These are phyloP conservation scores for Leptodactylus fuscus DNA, from an alignment of 2,113 vertebrate genomes.

Conservation along the genomic window DNA sequence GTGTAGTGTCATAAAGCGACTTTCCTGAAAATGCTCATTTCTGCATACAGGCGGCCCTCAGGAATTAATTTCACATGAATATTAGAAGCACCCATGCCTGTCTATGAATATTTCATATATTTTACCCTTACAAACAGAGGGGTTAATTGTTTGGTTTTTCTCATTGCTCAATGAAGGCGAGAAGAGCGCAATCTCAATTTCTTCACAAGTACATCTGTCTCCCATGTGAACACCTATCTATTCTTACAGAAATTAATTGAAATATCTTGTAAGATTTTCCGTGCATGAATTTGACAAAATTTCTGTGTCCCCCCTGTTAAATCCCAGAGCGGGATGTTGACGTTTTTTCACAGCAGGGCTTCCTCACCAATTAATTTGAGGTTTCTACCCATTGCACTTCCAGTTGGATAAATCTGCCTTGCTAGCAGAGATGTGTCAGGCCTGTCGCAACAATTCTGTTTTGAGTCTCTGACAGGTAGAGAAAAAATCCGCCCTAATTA, in stretches of 20 bases:
- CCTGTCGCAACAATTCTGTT: slow-evolving; percentile 54
- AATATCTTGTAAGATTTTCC: slow-evolving; percentile 57
- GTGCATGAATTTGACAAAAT: slow-evolving; percentile 58
- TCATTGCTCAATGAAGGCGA: slow-evolving; percentile 25
- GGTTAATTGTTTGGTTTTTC: slow-evolving; percentile 39
- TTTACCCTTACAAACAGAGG: slow-evolving; percentile 37
- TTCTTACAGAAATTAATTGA: slow-evolving; percentile 55
- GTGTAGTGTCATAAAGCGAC: slow-evolving; percentile 14
- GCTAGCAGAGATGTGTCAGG: slow-evolving; percentile 55
- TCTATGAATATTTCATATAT: slow-evolving; percentile 35
- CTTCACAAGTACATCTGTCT: slow-evolving; percentile 45
- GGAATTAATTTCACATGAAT: slow-evolving; percentile 47
- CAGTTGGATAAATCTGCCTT: slow-evolving; percentile 56
- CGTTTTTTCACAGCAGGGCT: slow-evolving; percentile 56
- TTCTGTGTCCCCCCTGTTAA: slow-evolving; percentile 58
- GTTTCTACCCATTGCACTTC: slow-evolving; percentile 51
- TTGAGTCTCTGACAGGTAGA: slow-evolving; percentile 56
- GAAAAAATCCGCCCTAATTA: slow-evolving; percentile 55
- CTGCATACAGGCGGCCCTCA: slow-evolving; percentile 37
- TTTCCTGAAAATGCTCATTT: slow-evolving; percentile 33
- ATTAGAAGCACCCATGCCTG: slow-evolving; percentile 41
- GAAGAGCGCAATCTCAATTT: slow-evolving; percentile 23
- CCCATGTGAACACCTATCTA: slow-evolving; percentile 37
- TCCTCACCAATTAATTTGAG: slow-evolving; percentile 60
- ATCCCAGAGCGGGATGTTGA: slow-evolving; percentile 49